phyloP scores from a whole-genome alignment of 2,888 invertebrate species.

The Brenthis daphne region DNA sequence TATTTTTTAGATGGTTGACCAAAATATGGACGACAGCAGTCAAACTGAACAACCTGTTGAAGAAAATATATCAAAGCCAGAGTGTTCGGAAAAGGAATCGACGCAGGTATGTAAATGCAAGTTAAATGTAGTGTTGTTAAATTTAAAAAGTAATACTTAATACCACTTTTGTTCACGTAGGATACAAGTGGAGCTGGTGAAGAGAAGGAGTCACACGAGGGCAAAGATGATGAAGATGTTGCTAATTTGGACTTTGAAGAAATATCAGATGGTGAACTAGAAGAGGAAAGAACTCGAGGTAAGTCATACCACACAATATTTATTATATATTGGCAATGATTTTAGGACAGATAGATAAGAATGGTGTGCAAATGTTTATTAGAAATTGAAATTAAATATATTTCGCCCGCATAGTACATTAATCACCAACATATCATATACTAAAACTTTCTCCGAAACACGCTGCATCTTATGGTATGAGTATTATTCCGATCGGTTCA shows the following conservation, averaged over 20 bases:
- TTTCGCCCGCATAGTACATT: too few species aligned
- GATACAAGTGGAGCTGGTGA: constrained; percentile 70
- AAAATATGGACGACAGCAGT: constrained; percentile 70
- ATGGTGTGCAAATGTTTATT: neutral
- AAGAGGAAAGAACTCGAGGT: constrained; percentile 87
- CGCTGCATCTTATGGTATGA: too few species aligned
- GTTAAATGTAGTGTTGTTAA: too few species aligned
- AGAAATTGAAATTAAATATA: too few species aligned
- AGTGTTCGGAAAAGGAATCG: constrained; percentile 68
- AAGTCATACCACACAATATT: constrained; percentile 26
- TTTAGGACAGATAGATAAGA: too few species aligned
- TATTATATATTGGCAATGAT: too few species aligned
- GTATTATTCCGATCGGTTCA: too few species aligned
- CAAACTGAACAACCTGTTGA: constrained; percentile 60
- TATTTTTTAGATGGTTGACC: constrained; percentile 66
- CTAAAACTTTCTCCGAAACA: too few species aligned
- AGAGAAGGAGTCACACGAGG: constrained; percentile 76
- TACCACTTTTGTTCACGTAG: constrained; percentile 42
- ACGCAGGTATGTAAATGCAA: constrained; percentile 57
- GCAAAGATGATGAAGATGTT: constrained; percentile 87
- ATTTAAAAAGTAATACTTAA: too few species aligned
- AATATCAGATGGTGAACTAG: constrained; percentile 94
- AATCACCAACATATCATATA: too few species aligned
- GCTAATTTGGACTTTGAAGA: constrained; percentile 92
- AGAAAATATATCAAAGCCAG: constrained; percentile 59